Evolutionary conservation across 2,888 invertebrate genomes (phyloP).

Genomic region (Pyrgus malvae): DNA sequence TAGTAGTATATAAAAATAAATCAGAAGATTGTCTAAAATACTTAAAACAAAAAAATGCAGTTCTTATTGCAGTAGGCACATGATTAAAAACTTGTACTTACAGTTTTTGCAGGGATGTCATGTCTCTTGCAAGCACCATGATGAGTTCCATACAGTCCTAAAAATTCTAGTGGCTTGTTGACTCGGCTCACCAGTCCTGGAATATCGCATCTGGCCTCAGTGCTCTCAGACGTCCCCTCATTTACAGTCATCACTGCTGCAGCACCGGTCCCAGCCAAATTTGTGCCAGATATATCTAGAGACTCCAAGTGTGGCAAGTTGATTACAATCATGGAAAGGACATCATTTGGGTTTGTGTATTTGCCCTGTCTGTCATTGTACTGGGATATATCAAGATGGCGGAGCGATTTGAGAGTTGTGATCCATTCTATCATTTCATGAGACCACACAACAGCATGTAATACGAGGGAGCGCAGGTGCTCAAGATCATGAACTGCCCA

Average conservation of each 20-base stretch:
- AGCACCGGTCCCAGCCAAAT: conserved; percentile 93
- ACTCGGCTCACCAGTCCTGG: conserved; percentile 92
- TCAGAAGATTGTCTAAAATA: too few species aligned
- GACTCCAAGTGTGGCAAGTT: conserved; percentile 89
- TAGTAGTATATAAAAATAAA: too few species aligned
- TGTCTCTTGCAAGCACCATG: conserved; percentile 94
- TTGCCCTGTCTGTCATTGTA: conserved; percentile 86
- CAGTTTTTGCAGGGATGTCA: conserved; percentile 94
- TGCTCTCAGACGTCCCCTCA: conserved; percentile 39
- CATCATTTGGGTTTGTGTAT: conserved; percentile 88
- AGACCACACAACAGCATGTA: conserved; percentile 90
- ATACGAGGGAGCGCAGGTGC: conserved; percentile 87
- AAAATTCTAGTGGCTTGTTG: conserved; percentile 90
- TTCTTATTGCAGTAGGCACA: too few species aligned
- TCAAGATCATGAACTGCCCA: conserved; percentile 85
- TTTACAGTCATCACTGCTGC: conserved; percentile 69
- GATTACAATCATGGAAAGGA: conserved; percentile 86
- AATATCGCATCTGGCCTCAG: conserved; percentile 85
- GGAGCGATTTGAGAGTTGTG: conserved; percentile 78
- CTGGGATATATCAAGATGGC: conserved; percentile 93
- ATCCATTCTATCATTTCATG: conserved; percentile 84
- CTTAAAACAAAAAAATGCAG: too few species aligned
- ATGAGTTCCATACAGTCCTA: conserved; percentile 94
- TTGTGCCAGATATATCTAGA: conserved; percentile 97
- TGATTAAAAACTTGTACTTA: conserved; percentile 59